Percentiles rank a stretch among this genome's conserved stretches.
These are phyloP conservation scores for Macrobrachium nipponense DNA, from an alignment of 1,140 invertebrate genomes.

Conservation along the genomic window DNA sequence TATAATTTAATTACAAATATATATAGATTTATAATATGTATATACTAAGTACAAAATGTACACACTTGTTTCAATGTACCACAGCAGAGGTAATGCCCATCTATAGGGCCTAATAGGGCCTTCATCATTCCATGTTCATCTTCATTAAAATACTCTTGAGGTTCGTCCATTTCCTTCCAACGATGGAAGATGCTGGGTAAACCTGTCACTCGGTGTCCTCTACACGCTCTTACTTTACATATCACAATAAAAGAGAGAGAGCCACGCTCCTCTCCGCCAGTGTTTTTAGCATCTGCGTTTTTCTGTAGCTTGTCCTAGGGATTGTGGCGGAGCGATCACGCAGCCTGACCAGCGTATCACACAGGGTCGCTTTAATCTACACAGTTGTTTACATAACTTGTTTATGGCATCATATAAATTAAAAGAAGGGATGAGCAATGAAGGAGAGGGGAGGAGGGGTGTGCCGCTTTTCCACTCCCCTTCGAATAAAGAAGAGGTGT, in stretches of 20 bases:
- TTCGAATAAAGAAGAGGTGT: neutral
- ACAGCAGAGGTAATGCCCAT: slow-evolving; percentile 52
- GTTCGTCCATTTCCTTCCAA: neutral
- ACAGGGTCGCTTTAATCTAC: slow-evolving; percentile 39
- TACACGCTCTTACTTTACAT: slow-evolving; percentile 26
- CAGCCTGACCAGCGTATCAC: slow-evolving; percentile 57
- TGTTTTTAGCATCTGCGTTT: neutral
- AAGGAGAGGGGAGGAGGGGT: slow-evolving; percentile 24
- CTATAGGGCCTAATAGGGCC: slow-evolving; percentile 21
- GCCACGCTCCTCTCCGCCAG: neutral
- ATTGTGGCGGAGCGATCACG: neutral
- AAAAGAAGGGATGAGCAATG: slow-evolving; percentile 53
- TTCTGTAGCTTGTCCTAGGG: neutral
- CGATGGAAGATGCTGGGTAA: neutral
- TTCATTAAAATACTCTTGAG: slow-evolving; percentile 23
- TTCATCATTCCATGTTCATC: slow-evolving; percentile 20
- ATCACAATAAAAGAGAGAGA: slow-evolving; percentile 38
- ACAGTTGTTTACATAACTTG: slow-evolving; percentile 30
- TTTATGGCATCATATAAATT: slow-evolving; percentile 58
- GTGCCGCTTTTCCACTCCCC: neutral
- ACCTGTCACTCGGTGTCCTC: too few relatives aligned
- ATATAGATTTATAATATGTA: slow-evolving; percentile 18
- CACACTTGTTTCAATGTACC: slow-evolving; percentile 11
- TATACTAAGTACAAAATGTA: slow-evolving; percentile 58
- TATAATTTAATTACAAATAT: slow-evolving; percentile 45